These are phyloP conservation scores for Sebastes minor DNA, from an alignment of 2,797 vertebrate genomes.

Conservation along the genomic window DNA sequence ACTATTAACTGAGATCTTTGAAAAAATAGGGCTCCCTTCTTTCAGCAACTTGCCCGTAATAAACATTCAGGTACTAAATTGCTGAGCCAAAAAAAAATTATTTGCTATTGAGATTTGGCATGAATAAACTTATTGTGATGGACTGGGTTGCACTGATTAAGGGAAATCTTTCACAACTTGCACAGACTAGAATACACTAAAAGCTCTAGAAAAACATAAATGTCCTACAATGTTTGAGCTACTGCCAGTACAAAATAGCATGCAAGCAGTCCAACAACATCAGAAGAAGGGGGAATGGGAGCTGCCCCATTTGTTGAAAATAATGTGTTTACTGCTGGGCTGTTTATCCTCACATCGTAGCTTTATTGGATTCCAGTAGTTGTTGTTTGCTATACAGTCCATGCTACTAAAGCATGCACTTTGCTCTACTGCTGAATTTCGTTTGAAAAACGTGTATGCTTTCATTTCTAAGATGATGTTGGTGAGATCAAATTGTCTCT, in stretches of 20 bases:
- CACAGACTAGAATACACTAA: not conserved
- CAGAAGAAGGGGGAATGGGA: not conserved
- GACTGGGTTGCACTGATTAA: not conserved
- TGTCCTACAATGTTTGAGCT: not conserved
- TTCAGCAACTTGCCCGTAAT: not conserved
- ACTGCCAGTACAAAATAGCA: not conserved
- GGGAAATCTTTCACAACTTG: not conserved
- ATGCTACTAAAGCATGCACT: constrained; percentile 11
- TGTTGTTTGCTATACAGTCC: constrained; percentile 31
- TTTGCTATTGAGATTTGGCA: not conserved
- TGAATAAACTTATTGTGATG: not conserved
- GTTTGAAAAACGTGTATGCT: constrained; percentile 14
- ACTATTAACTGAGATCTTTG: not conserved
- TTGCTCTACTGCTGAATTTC: constrained; percentile 10
- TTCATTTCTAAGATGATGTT: constrained; percentile 5
- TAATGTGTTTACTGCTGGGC: constrained; percentile 20
- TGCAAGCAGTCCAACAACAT: constrained; percentile 1
- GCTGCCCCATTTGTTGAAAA: constrained; percentile 18
- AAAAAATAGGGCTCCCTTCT: not conserved
- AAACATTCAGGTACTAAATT: not conserved
- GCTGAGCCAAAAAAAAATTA: not conserved
- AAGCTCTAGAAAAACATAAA: not conserved
- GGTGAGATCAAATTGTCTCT: constrained; percentile 20
- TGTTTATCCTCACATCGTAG: constrained; percentile 34
- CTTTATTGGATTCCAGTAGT: constrained; percentile 36